Evolutionary conservation across 2,113 vertebrate genomes (phyloP).

Genomic region (Falcunculus frontatus): DNA sequence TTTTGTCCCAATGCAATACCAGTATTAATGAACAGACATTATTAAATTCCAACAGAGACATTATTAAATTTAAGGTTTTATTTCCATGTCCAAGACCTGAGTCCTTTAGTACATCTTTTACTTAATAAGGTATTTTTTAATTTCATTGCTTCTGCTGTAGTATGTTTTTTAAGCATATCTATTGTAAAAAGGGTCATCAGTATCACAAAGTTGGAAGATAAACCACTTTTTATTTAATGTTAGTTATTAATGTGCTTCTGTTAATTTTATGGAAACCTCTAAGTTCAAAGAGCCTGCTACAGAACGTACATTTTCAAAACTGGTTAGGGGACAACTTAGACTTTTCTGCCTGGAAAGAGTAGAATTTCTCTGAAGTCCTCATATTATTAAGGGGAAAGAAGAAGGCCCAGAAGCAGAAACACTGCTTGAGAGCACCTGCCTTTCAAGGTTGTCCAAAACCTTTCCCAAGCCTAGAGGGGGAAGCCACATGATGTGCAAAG

Average conservation of each 20-base stretch:
- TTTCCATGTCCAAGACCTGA: background rate
- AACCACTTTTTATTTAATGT: background rate
- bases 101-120: background rate
- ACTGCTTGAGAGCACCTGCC: background rate
- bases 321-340: background rate
- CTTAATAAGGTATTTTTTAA: slow-evolving; percentile 10
- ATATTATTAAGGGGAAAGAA: background rate
- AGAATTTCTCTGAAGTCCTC: background rate
- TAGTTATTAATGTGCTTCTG: background rate
- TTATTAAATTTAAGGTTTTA: background rate
- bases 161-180: background rate
- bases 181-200: background rate
- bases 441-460: background rate
- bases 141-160: background rate
- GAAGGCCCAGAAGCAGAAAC: background rate
- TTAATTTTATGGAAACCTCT: background rate
- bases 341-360: background rate
- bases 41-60: background rate
- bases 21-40: slow-evolving; percentile 2
- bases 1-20: background rate
- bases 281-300: background rate
- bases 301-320: background rate
- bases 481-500: background rate
- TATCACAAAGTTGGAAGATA: background rate
- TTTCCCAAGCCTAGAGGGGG: background rate